Conservation (phyloP, 2,113 vertebrate species). For the Scortum barcoo region DNA sequence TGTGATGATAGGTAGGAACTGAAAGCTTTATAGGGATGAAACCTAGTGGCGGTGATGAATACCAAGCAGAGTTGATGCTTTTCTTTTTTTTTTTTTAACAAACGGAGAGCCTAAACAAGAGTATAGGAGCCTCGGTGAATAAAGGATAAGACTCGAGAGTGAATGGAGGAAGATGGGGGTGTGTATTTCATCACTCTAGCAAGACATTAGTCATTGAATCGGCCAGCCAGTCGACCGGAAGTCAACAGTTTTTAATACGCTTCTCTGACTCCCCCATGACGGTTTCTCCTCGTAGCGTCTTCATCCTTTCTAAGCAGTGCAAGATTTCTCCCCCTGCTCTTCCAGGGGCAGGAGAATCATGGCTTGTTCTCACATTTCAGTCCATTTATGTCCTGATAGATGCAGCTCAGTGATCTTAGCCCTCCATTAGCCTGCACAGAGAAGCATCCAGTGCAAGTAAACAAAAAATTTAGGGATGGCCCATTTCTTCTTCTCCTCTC, state of each 20-base stretch:
- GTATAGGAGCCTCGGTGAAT: constrained; percentile 16
- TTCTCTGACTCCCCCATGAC: constrained; percentile 51
- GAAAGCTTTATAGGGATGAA: constrained; percentile 59
- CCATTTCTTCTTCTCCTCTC: constrained; percentile 48
- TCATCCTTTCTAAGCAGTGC: constrained; percentile 68
- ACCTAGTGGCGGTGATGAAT: constrained; percentile 47
- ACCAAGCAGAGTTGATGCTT: constrained; percentile 36
- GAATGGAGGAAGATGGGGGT: constrained; percentile 36
- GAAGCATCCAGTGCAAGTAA: constrained; percentile 70
- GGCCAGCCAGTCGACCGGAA: constrained; percentile 57
- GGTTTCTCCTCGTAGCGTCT: constrained; percentile 51
- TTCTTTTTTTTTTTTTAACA: not conserved
- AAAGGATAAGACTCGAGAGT: constrained; percentile 28
- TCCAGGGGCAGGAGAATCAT: constrained; percentile 65
- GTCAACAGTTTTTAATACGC: constrained; percentile 64
- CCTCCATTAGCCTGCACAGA: constrained; percentile 72
- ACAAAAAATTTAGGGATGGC: constrained; percentile 66
- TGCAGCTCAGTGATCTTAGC: constrained; percentile 72
- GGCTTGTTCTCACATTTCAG: constrained; percentile 81
- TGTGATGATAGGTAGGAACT: constrained; percentile 58
- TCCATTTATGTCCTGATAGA: constrained; percentile 76
- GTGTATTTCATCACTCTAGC: constrained; percentile 44
- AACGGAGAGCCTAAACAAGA: constrained; percentile 32
- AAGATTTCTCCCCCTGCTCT: constrained; percentile 61
- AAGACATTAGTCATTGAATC: constrained; percentile 56